Percentiles rank a stretch among this genome's conserved stretches.
Evolutionary conservation across 2,113 vertebrate genomes (phyloP).

Genomic region (Hyla sarda): DNA sequence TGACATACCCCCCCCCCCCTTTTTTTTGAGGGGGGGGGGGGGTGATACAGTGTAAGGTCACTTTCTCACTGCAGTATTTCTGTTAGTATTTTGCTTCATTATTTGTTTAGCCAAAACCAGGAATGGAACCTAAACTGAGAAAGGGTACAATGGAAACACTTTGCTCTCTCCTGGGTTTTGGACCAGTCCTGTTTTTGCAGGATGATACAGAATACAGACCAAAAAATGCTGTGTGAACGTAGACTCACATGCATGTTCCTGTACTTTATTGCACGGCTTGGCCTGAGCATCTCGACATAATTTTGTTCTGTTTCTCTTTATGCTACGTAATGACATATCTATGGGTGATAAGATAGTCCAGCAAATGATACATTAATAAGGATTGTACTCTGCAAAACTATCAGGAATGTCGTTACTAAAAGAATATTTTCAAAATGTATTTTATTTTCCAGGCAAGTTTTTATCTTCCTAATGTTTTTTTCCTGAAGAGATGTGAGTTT

Average conservation of each 20-base stretch:
- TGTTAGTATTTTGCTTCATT: too few species aligned
- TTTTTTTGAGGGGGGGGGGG: too few species aligned
- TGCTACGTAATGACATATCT: not conserved
- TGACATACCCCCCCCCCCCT: not conserved
- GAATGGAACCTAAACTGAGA: too few species aligned
- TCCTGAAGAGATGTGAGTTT: not conserved
- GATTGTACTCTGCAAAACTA: not conserved
- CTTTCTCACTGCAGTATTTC: too few species aligned
- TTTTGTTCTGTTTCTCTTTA: not conserved
- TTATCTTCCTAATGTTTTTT: not conserved
- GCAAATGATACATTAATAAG: not conserved
- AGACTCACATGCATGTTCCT: not conserved
- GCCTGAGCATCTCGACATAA: not conserved
- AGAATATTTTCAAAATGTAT: not conserved
- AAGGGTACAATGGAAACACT: too few species aligned
- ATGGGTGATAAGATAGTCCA: not conserved
- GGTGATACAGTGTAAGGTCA: not conserved
- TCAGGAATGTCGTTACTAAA: not conserved
- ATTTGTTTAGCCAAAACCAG: too few species aligned
- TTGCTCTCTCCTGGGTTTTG: too few species aligned
- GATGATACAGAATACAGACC: not conserved
- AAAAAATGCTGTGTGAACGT: too few species aligned
- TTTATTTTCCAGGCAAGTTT: not conserved
- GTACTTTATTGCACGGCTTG: not conserved
- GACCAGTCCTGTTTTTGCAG: too few species aligned